phyloP scores from a whole-genome alignment of 2,113 vertebrate species.

The Gavia stellata region DNA sequence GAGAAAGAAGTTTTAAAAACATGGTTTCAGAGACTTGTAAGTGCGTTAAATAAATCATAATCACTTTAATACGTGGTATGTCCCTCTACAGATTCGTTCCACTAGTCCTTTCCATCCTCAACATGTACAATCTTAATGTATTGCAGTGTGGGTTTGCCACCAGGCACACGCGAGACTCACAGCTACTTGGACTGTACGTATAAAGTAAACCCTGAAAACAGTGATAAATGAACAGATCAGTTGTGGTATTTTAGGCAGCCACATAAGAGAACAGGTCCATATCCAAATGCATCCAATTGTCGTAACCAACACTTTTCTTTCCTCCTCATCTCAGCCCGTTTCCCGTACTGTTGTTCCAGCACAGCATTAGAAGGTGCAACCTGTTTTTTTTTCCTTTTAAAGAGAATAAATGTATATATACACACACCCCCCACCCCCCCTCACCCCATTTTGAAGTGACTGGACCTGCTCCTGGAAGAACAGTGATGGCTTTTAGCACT shows the following conservation, averaged over 20 bases:
- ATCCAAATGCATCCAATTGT: not conserved
- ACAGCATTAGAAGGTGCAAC: not conserved
- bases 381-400: not conserved
- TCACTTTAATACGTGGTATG: not conserved
- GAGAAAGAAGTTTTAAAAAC: not conserved
- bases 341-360: not conserved
- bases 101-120: not conserved
- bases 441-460: not conserved
- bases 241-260: rapidly evolving
- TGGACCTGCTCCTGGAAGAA: not conserved
- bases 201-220: not conserved
- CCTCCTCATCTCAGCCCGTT: not conserved
- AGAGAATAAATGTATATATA: not conserved
- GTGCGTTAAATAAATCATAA: not conserved
- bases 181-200: rapidly evolving
- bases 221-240: not conserved
- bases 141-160: not conserved
- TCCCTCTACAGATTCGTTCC: not conserved
- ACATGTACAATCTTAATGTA: rapidly evolving
- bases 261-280: not conserved
- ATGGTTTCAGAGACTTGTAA: not conserved
- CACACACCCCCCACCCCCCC: too few relatives aligned
- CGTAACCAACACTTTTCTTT: not conserved
- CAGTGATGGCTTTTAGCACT: not conserved
- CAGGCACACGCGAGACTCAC: not conserved